phyloP scores from a whole-genome alignment of 2,888 invertebrate genomes.

The Poecilus cupreus region DNA sequence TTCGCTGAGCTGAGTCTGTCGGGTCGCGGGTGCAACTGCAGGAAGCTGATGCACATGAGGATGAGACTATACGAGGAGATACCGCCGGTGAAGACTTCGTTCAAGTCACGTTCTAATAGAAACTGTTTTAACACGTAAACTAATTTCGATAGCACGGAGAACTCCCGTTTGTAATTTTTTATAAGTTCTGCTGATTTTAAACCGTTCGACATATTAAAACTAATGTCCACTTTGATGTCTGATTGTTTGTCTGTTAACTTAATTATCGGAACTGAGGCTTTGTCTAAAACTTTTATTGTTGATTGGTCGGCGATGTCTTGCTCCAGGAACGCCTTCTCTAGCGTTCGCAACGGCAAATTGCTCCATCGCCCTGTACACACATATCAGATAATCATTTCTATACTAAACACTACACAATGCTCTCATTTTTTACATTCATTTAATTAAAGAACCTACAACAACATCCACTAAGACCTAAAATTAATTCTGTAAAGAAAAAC shows the following conservation, averaged over 20 bases:
- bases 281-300: slow-evolving; percentile 96
- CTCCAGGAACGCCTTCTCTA: slow-evolving; percentile 92
- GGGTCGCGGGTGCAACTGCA: slow-evolving; percentile 92
- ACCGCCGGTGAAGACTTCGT: slow-evolving; percentile 99
- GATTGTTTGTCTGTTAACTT: slow-evolving; percentile 93
- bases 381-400: slow-evolving; percentile 23
- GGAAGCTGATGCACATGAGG: slow-evolving; percentile 98
- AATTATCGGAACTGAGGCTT: slow-evolving; percentile 98
- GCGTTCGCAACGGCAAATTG: slow-evolving; percentile 90
- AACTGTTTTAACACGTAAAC: slow-evolving; percentile 99
- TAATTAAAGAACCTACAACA: too few relatives aligned
- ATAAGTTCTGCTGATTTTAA: slow-evolving; percentile 97
- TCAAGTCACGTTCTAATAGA: slow-evolving; percentile 96
- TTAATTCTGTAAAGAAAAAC: too few relatives aligned
- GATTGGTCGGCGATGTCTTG: slow-evolving; percentile 92
- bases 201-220: slow-evolving; percentile 99
- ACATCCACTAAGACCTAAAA: too few relatives aligned
- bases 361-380: slow-evolving; percentile 85
- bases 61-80: slow-evolving; percentile 99
- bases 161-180: slow-evolving; percentile 90
- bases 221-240: slow-evolving; percentile 97
- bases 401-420: too few relatives aligned
- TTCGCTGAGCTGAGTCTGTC: slow-evolving; percentile 83
- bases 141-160: slow-evolving; percentile 93
- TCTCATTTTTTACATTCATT: too few relatives aligned